A percentile compares a stretch with the other conserved stretches of the same genome.
Conservation (phyloP, 1,140 invertebrate genomes). For the Idris sp. region DNA sequence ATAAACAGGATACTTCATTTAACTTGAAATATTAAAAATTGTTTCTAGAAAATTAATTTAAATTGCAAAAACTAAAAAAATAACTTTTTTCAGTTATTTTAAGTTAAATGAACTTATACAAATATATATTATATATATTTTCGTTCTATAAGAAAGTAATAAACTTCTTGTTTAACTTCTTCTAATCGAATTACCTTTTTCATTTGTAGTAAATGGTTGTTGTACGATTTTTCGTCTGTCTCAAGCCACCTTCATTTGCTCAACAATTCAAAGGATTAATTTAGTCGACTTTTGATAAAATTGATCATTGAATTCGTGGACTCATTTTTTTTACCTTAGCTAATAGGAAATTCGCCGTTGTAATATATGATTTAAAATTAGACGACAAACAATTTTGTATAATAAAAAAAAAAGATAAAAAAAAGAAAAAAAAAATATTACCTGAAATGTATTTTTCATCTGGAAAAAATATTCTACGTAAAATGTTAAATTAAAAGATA, state of each 20-base stretch:
- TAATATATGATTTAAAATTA: constrained; percentile 23
- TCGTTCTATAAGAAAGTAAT: constrained; percentile 5
- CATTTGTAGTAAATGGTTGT: constrained; percentile 12
- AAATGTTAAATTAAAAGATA: constrained; percentile 41
- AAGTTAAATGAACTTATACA: no score
- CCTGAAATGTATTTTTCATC: background rate
- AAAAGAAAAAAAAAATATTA: constrained; percentile 4
- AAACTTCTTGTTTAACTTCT: no score
- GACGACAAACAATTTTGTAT: constrained; percentile 25
- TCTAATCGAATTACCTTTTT: no score
- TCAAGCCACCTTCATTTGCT: constrained; percentile 42
- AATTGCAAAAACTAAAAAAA: no score
- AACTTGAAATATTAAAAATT: no score
- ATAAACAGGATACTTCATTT: no score
- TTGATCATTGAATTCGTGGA: background rate
- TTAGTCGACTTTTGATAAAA: constrained; percentile 16
- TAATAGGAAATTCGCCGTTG: constrained; percentile 23
- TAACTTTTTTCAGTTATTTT: no score
- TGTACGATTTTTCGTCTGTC: constrained; percentile 25
- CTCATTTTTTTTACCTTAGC: constrained; percentile 1
- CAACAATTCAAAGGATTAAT: constrained; percentile 31
- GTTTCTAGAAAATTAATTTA: no score
- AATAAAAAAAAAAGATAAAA: no score
- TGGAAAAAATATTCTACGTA: constrained; percentile 14
- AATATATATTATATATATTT: constrained; percentile 11